These are phyloP conservation scores for Pangasianodon hypophthalmus DNA, from an alignment of 2,113 vertebrate species.

Conservation along the genomic window DNA sequence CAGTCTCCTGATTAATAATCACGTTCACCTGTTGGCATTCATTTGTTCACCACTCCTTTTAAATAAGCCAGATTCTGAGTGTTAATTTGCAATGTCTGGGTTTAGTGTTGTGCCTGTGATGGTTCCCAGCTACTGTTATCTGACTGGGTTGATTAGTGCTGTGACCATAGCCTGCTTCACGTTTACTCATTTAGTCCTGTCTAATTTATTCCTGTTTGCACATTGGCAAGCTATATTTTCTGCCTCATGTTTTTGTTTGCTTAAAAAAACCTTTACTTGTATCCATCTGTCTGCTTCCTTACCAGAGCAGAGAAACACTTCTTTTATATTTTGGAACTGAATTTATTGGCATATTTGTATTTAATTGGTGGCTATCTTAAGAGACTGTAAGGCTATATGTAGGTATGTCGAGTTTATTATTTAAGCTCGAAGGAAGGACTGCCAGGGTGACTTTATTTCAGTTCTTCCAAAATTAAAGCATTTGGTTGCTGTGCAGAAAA, in stretches of 20 bases:
- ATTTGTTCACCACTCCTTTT: not conserved
- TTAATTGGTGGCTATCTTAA: slow-evolving; percentile 28
- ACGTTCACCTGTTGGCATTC: not conserved
- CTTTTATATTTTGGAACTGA: not conserved
- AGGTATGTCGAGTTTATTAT: slow-evolving; percentile 24
- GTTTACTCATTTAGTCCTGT: not conserved
- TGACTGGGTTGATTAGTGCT: slow-evolving; percentile 1
- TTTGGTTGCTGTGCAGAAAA: slow-evolving; percentile 1
- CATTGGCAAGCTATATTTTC: not conserved
- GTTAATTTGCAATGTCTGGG: not conserved
- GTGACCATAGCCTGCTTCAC: not conserved
- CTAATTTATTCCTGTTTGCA: slow-evolving; percentile 21
- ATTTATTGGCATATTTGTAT: slow-evolving; percentile 42
- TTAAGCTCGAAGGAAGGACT: slow-evolving; percentile 1
- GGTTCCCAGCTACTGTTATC: slow-evolving; percentile 11
- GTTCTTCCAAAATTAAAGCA: slow-evolving; percentile 2
- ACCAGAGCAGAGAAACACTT: not conserved
- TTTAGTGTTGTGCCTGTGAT: not conserved
- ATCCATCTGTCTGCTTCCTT: slow-evolving; percentile 3
- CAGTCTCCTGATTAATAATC: not conserved
- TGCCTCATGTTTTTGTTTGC: not conserved
- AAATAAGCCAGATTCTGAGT: not conserved
- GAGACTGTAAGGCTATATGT: slow-evolving; percentile 10
- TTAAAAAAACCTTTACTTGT: not conserved
- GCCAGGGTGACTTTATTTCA: not conserved